Evolutionary conservation across 2,113 vertebrate species (phyloP), one percentile per base, ranked within the genome.

Genomic region (Hiodon alosoides): DNA sequence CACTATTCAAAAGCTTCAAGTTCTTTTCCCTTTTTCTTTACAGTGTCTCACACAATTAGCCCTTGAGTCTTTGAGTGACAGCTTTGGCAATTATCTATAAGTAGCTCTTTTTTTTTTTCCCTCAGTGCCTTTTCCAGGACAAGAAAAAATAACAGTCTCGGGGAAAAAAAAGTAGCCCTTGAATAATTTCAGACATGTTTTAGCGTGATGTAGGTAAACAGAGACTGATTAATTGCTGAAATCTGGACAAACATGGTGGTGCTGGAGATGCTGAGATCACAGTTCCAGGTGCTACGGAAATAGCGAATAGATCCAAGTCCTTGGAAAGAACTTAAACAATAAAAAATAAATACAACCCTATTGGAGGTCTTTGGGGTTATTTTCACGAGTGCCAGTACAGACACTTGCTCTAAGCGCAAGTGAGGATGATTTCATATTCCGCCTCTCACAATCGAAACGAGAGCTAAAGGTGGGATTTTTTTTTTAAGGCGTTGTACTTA

Each of bases 161-260:
- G 31, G 31, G 31, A 31, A 14, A 68, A 76, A 71, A 79, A 79
- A 80, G 57, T 78, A 67, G 75, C 62, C 78, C 11, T 76, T 85
- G 74, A 80, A 68, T 80, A 14, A 57, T 77, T 79, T 76, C 57
- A 57, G 74, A 75, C 64, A 16, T 11, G 76, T 79, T 31, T 31
- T 67, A 58, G 67, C 66, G 66, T 66, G 71, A 76, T 83, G 16
- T 74, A 68, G 64, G 73, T 71, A 75, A 77, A 74, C 46, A 61
- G 76, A 82, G 77, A 74, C 62, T 82, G 78, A 82, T 82, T 80
- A 76, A 84, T 84, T 70, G 79, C 74, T 2, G 7, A n/a, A 59
- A 68, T 77, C 64, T 52, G 75, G 71, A 83, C 75, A 77, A 81
- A 60, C 75, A 51, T 62, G n/a, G 73, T 74, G 79, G 75, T 78